phyloP scores from a whole-genome alignment of 2,113 vertebrate genomes.

The Onychostoma macrolepis region DNA sequence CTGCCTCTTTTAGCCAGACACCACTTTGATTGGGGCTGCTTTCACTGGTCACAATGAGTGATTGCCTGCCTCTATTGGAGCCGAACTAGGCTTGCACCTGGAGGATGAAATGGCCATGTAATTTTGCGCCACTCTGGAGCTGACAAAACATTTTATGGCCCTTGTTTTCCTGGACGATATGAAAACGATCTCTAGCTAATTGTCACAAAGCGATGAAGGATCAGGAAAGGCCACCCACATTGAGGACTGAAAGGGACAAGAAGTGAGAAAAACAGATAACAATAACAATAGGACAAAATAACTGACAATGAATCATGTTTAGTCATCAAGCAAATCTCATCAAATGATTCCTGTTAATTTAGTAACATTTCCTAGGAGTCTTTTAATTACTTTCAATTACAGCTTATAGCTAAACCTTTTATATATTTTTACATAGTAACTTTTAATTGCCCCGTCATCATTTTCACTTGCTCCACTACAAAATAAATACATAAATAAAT shows the following conservation, averaged over 20 bases:
- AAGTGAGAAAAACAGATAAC: neutral
- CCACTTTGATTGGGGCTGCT: constrained; percentile 25
- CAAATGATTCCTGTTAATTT: neutral
- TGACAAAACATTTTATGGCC: constrained; percentile 17
- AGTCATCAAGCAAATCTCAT: constrained; percentile 1
- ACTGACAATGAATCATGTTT: neutral
- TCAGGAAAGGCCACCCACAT: constrained; percentile 10
- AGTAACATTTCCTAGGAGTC: neutral
- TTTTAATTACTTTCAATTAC: neutral
- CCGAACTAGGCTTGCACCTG: constrained; percentile 22
- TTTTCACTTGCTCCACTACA: neutral
- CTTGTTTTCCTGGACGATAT: constrained; percentile 30
- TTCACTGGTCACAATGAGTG: constrained; percentile 24
- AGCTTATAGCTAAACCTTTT: neutral
- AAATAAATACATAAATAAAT: neutral
- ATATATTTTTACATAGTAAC: neutral
- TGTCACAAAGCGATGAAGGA: constrained; percentile 21
- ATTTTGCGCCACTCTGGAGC: constrained; percentile 15
- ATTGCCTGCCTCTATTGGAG: neutral
- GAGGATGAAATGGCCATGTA: constrained; percentile 33
- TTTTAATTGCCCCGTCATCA: neutral
- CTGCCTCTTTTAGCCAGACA: constrained; percentile 24
- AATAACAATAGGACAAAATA: neutral
- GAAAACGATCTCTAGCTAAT: constrained; percentile 15
- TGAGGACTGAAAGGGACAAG: constrained; percentile 29